These are phyloP conservation scores for Ptychadena robeensis DNA, from an alignment of 2,797 vertebrate species.

Conservation along the genomic window DNA sequence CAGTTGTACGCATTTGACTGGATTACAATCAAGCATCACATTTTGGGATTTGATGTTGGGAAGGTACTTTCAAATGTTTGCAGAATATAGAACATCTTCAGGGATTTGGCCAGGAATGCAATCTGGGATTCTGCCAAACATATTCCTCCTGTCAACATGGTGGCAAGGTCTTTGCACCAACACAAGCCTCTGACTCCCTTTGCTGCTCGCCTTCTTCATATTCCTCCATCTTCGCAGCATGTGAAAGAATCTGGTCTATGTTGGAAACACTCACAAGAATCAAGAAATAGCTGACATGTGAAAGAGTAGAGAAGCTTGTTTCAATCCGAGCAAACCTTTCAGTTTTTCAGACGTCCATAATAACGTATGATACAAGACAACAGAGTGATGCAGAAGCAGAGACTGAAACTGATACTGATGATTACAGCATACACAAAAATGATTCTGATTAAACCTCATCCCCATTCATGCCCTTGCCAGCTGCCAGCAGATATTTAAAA, in stretches of 20 bases:
- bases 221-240: slow-evolving; percentile 44
- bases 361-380: too few species aligned
- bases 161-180: slow-evolving; percentile 56
- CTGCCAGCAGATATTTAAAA: too few species aligned
- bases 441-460: too few species aligned
- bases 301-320: too few species aligned
- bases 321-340: too few species aligned
- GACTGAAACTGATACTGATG: too few species aligned
- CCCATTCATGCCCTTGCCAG: too few species aligned
- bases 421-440: too few species aligned
- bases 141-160: slow-evolving; percentile 52
- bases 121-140: slow-evolving; percentile 8
- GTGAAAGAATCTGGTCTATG: not conserved
- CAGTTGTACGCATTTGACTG: not conserved
- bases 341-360: too few species aligned
- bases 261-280: slow-evolving; percentile 54
- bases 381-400: too few species aligned
- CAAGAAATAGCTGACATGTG: slow-evolving; percentile 20
- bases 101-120: not conserved
- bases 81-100: slow-evolving; percentile 48
- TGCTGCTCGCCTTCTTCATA: slow-evolving; percentile 62
- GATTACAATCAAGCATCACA: slow-evolving; percentile 35
- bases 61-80: slow-evolving; percentile 19
- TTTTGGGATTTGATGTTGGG: slow-evolving; percentile 55
- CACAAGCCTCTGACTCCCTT: slow-evolving; percentile 34